Percentiles rank a stretch among this genome's conserved stretches.
Conservation (phyloP, 2,888 invertebrate genomes). For the Agrochola lychnidis region DNA sequence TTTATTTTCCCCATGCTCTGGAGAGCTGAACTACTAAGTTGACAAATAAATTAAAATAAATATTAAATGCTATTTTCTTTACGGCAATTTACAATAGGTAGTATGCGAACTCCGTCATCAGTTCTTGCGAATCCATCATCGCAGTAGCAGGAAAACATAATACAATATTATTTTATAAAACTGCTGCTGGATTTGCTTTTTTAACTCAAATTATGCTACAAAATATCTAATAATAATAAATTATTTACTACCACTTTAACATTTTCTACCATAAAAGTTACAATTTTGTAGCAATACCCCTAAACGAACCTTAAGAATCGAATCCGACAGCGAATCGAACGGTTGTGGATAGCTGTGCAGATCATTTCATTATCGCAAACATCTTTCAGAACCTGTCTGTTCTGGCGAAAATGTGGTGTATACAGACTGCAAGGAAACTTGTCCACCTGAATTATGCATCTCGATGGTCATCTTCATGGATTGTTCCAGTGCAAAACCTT, state of each 20-base stretch:
- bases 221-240: no score
- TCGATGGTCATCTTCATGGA: conserved; percentile 56
- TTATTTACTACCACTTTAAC: not conserved
- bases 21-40: not conserved
- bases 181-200: not conserved
- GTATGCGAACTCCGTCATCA: conserved; percentile 41
- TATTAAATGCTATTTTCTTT: not conserved
- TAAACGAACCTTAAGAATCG: not conserved
- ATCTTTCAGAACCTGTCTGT: conserved; percentile 30
- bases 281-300: not conserved
- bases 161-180: not conserved
- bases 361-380: not conserved
- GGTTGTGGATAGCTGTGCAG: not conserved
- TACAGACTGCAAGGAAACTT: conserved; percentile 60
- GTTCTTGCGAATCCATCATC: not conserved
- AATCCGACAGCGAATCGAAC: no score
- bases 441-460: conserved; percentile 69
- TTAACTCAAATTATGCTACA: no score
- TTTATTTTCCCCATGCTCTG: not conserved
- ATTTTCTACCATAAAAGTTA: not conserved
- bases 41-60: not conserved
- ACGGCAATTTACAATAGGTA: conserved; percentile 12
- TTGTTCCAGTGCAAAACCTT: conserved; percentile 48
- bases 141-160: not conserved
- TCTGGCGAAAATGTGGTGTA: conserved; percentile 65